Base-by-base conservation (phyloP, 2,113 vertebrate species). In the Lepisosteus osseus region DNA sequence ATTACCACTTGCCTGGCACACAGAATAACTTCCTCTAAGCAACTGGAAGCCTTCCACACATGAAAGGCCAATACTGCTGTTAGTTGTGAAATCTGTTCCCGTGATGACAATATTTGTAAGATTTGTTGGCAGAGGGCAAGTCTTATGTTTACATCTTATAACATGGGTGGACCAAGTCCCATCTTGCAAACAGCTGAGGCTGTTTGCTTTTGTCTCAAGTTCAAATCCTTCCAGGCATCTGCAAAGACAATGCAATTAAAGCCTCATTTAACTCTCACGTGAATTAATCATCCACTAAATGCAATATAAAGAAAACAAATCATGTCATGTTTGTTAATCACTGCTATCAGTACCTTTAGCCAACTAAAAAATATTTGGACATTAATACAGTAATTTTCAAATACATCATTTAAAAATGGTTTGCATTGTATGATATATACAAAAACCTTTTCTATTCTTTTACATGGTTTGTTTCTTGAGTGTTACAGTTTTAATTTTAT, bases 211-310 rank as follows among this genome's bases (percentile, higher is more conserved):
- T 64, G 92, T 81, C 0, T 84, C 80, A 67, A 94, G 85, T 13
- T 80, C n/a, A 66, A 94, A 97, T 1, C 96, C 96, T 42, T 96
- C 91, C n/a, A 93, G 84, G 87, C 97, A 99, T 56, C 97, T 99
- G 87, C 65, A 85, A 87, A 71, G 78, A 61, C 17, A 71, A 47
- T 43, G 12, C 6, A 1, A 47, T 15, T 15, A 47, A 54, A 29
- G 29, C 29, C 29, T 29, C 29, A 29, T 29, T 29, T 29, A 29
- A 29, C 29, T 29, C 29, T 29, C 29, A 29, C 29, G 29, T 29
- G 29, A 29, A 29, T 29, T 29, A 29, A 29, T 29, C 29, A 29
- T 29, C 29, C 29, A 29, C 29, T 29, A 29, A 29, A 29, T 29
- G 29, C 29, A 29, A 29, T 29, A 29, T 2, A 29, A 29, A 29